Conservation (phyloP, 2,113 vertebrate genomes). For the Myodes glareolus region DNA sequence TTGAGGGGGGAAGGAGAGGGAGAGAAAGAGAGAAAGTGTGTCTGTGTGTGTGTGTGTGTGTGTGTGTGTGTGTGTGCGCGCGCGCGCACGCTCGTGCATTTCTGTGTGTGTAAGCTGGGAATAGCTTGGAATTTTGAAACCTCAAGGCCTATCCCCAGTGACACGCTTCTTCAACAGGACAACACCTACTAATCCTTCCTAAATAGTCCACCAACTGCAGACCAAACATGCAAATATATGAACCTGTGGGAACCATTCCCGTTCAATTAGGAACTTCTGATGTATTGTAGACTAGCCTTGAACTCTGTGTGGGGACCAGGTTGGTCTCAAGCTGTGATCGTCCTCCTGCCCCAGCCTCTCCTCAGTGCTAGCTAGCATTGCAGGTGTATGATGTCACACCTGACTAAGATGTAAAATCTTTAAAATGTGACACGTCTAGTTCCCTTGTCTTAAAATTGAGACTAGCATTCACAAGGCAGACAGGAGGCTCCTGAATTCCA, state of each 20-base stretch:
- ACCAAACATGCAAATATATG: background rate
- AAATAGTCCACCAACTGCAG: background rate
- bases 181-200: background rate
- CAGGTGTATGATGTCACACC: background rate
- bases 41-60: background rate
- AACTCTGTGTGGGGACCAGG: background rate
- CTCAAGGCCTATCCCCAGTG: background rate
- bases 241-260: background rate
- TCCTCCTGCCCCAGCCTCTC: background rate
- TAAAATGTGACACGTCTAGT: background rate
- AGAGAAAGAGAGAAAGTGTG: background rate
- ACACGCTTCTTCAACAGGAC: background rate
- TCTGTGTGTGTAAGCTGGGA: background rate
- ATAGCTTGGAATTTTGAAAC: background rate
- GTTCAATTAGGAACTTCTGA: background rate
- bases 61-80: too few relatives aligned
- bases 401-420: background rate
- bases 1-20: background rate
- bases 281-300: background rate
- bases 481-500: background rate
- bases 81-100: accelerated
- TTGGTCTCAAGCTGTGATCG: background rate
- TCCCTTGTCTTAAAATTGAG: background rate
- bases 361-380: background rate
- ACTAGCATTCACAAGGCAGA: background rate